phyloP scores from a whole-genome alignment of 2,113 vertebrate genomes.

The Nansenia antarctica region DNA sequence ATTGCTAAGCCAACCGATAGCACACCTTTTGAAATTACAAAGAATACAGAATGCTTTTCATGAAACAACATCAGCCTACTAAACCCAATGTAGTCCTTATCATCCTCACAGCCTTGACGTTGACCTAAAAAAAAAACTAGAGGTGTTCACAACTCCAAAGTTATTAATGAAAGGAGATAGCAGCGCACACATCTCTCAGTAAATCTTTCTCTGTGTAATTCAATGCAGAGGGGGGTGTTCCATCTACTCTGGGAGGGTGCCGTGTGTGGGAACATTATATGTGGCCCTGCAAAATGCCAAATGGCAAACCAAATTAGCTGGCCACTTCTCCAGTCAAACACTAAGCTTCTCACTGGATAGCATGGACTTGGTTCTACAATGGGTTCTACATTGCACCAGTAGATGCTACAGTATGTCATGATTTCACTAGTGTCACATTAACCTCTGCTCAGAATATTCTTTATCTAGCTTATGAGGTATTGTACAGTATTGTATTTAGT shows the following conservation, averaged over 20 bases:
- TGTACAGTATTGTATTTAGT: neutral
- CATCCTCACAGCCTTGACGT: no score
- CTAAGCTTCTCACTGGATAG: neutral
- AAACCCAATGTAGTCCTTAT: no score
- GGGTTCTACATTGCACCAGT: neutral
- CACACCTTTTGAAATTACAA: no score
- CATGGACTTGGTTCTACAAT: neutral
- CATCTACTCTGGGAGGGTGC: no score
- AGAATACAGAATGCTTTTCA: no score
- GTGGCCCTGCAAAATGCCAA: neutral
- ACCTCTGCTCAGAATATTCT: neutral
- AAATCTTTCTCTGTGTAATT: slow-evolving; percentile 13
- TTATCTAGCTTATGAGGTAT: neutral
- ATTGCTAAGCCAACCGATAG: no score
- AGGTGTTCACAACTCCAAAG: no score
- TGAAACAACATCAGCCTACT: no score
- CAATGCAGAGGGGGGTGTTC: neutral
- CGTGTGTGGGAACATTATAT: no score
- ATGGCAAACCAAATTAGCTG: neutral
- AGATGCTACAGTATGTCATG: neutral
- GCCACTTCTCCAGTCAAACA: neutral
- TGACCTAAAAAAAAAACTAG: no score
- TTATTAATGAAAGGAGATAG: no score
- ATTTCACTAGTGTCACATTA: neutral
- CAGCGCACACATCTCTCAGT: neutral